Conservation (phyloP, 1,140 invertebrate species). For the Hycleus cichorii region DNA sequence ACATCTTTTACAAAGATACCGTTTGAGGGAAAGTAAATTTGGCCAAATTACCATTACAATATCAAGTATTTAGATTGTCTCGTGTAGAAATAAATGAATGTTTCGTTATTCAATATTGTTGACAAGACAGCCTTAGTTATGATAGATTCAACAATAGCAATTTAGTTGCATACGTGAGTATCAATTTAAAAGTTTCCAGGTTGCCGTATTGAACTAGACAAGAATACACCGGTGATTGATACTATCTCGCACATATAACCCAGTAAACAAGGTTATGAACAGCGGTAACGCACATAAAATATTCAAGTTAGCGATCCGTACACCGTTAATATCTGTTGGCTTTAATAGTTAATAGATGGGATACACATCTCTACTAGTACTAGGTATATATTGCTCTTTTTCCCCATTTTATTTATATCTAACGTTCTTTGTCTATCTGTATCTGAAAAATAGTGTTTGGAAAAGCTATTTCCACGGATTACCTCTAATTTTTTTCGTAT, state of each 20-base stretch:
- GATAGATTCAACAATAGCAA: background rate
- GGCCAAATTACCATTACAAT: too few relatives aligned
- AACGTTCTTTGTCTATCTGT: background rate
- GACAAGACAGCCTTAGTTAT: conserved; percentile 1
- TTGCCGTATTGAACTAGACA: background rate
- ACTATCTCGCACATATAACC: conserved; percentile 18
- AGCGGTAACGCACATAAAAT: conserved; percentile 23
- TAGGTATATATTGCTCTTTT: background rate
- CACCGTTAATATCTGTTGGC: conserved; percentile 20
- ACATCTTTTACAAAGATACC: background rate
- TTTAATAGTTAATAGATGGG: conserved; percentile 29
- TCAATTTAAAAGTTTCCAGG: conserved; percentile 10
- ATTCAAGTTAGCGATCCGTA: conserved; percentile 22
- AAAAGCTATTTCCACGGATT: conserved; percentile 27
- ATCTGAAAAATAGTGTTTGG: conserved; percentile 18
- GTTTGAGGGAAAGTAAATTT: background rate
- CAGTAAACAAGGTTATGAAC: conserved; percentile 24
- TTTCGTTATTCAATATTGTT: too few relatives aligned
- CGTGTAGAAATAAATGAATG: too few relatives aligned
- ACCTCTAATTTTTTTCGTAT: conserved; percentile 23
- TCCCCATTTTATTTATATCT: background rate
- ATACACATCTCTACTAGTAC: conserved; percentile 16
- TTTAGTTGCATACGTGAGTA: conserved; percentile 11
- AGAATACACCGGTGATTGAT: conserved; percentile 24
- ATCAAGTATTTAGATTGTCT: too few relatives aligned